Conservation (phyloP, 2,888 invertebrate genomes). For the Athalia rosae region DNA sequence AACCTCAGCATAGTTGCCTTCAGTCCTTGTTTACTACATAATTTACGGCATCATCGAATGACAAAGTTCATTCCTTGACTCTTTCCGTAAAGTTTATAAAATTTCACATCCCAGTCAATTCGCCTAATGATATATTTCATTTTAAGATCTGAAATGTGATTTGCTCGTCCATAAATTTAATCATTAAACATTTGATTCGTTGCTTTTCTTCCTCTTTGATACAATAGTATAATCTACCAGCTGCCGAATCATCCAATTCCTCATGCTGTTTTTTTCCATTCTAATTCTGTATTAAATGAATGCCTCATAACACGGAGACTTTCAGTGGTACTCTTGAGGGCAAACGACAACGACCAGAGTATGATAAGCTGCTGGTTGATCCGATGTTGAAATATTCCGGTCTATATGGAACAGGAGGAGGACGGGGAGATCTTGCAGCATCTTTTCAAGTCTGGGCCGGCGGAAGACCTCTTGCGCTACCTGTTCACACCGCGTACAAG, state of each 20-base stretch:
- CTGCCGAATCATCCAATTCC: not conserved
- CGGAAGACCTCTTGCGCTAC: conserved; percentile 87
- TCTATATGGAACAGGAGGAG: conserved; percentile 85
- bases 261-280: not conserved
- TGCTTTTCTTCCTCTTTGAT: too few species aligned
- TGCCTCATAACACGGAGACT: conserved; percentile 45
- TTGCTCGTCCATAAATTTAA: too few species aligned
- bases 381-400: conserved; percentile 95
- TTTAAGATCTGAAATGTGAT: too few species aligned
- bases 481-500: conserved; percentile 93
- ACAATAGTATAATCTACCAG: too few species aligned
- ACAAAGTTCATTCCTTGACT: too few species aligned
- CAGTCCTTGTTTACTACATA: not conserved
- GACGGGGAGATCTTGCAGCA: conserved; percentile 88
- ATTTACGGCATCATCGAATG: not conserved
- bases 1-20: conserved; percentile 40
- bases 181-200: too few species aligned
- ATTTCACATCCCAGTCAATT: not conserved
- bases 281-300: not conserved
- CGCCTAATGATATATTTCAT: not conserved
- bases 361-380: conserved; percentile 89
- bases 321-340: conserved; percentile 95
- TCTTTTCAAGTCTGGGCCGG: conserved; percentile 90
- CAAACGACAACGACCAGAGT: conserved; percentile 88
- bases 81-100: too few species aligned